A percentile compares a stretch with the other conserved stretches of the same genome.
phyloP scores from a whole-genome alignment of 2,888 invertebrate genomes.

The Dascillus cervinus region DNA sequence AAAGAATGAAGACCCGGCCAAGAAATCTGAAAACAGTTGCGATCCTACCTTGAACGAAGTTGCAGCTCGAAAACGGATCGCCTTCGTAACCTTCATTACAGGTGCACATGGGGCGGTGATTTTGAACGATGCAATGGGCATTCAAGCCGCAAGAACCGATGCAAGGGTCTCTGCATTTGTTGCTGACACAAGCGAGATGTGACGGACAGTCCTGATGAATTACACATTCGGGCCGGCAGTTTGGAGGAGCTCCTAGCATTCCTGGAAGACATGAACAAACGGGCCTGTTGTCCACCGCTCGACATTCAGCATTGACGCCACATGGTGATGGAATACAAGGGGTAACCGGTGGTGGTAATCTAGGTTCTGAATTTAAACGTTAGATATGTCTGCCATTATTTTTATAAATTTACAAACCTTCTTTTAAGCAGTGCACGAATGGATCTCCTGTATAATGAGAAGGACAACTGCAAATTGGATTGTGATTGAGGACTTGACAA shows the following conservation, averaged over 20 bases:
- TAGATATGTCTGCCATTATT: constrained; percentile 2
- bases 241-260: constrained; percentile 71
- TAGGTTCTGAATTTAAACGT: constrained; percentile 17
- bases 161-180: constrained; percentile 70
- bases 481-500: constrained; percentile 54
- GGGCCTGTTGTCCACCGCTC: constrained; percentile 54
- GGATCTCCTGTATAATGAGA: constrained; percentile 52
- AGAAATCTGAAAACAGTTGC: constrained; percentile 2
- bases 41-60: constrained; percentile 43
- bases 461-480: constrained; percentile 58
- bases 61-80: constrained; percentile 72
- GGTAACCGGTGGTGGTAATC: constrained; percentile 40
- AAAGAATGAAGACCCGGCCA: constrained; percentile 23
- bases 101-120: constrained; percentile 68
- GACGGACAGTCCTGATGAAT: constrained; percentile 73
- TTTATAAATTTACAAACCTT: constrained; percentile 16
- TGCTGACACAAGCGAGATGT: constrained; percentile 61
- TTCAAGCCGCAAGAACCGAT: constrained; percentile 69
- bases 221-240: constrained; percentile 69
- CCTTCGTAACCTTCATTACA: constrained; percentile 70
- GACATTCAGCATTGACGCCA: constrained; percentile 62
- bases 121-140: constrained; percentile 64
- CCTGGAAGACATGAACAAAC: constrained; percentile 67
- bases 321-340: constrained; percentile 70
- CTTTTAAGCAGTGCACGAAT: constrained; percentile 47